Evolutionary conservation across 2,113 vertebrate genomes (phyloP), one percentile per base, ranked within the genome.

Genomic region (Otus sunia): DNA sequence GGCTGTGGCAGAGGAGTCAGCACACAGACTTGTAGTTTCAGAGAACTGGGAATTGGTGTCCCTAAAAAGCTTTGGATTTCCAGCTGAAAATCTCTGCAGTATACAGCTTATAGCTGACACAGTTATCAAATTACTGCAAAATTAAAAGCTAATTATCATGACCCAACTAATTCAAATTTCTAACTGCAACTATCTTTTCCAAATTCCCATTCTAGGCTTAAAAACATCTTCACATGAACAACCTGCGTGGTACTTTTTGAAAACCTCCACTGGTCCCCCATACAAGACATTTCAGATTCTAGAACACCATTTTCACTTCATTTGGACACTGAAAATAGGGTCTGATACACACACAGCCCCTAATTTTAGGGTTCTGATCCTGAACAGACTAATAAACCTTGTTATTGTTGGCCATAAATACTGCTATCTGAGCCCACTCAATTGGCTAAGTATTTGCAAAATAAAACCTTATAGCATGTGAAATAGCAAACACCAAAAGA

Each of bases 171-270:
- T 60, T 69, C 10, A 36, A 53, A 79, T 74, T 86, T 83, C n/a
- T 37, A 77, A n/a, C 13, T 71, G 47, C 41, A 77, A 83, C 37
- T 76, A 30, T 50, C 32, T 94, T 86, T 47, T 90, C 9, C 64
- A 82, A 79, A 68, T 89, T 30, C 62, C 20, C 47, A 23, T 59
- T 87, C 62, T 47, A 71, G 47, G 62, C 62, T 82, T 76, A 37
- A 72, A 74, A 90, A 82, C 20, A 12, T 32, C 49, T 60, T 41
- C 63, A 55, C 15, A 2, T 12, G 50, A 85, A 27, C 3, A 78
- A 37, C 22, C 64, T 10, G 34, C 0, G 0, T 25, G 52, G 23
- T 45, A 7, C 21, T 34, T 15, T 52, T 27, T 8, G 53, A 94
- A 11, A 67, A 17, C 32, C 32, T 50, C 74, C 77, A 23, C 8